Evolutionary conservation across 2,113 vertebrate genomes (phyloP), one percentile per base, ranked within the genome.

Genomic region (Scatophagus argus): DNA sequence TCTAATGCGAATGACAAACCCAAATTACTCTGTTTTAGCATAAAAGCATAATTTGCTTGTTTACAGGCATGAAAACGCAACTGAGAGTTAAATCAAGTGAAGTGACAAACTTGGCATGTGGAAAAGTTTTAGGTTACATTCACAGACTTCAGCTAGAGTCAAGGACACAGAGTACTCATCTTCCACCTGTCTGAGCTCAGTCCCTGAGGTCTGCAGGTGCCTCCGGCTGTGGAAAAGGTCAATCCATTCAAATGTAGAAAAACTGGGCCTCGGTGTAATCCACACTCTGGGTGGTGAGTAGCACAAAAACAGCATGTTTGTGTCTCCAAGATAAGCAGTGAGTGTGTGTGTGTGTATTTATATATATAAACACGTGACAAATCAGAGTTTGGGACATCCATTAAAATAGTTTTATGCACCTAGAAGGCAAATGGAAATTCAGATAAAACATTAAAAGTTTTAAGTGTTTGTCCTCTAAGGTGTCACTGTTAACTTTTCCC

Each of bases 161-260:
- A 74, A 84, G 82, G 84, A 84, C 75, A 17, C 34, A 3, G 31
- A 39, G 61, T 46, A 0, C 56, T 49, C 14, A 16, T 67, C 49
- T 17, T 64, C 44, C 36, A 41, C 29, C 36, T 27, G 58, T n/a
- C 74, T 60, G 56, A 25, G 60, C 72, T 46, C 43, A 0, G 59
- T 66, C 81, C 58, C 71, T 2, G 31, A 25, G 49, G 79, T 67
- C 44, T 79, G 54, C 77, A 63, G 62, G 62, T 51, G 84, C 84
- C 87, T 81, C 79, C 2, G 82, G 89, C 79, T 77, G 70, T 29
- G 9, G 41, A 16, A 83, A 87, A 89, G 83, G 87, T 87, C 85
- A 76, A 0, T 39, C 32, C 52, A 75, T 76, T 85, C 38, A 74
- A 67, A 77, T 43, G 64, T 46, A 55, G 49, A 62, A 62, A 83